Base-by-base conservation (phyloP, 2,888 invertebrate species). In the Podotricha telesiphe region DNA sequence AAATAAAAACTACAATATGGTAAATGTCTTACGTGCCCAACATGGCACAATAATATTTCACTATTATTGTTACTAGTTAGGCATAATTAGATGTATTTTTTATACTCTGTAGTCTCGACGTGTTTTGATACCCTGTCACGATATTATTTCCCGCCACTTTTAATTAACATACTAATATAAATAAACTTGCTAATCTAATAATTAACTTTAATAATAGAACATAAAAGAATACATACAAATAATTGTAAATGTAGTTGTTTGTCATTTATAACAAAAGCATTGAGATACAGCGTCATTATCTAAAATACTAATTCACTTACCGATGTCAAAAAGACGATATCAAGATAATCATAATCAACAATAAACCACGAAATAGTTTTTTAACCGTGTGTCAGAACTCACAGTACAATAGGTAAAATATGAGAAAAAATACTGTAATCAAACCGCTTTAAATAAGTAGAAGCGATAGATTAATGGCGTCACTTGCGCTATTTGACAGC, bases 281-380 rank as follows among this genome's bases (percentile, higher is more conserved):
- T 45, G 53, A 51, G 28, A 28, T 28, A 56, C 22, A 61, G 48
- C 42, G 53, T 66, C 56, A 45, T 51, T 68, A 42, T 50, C 56
- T 22, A 13, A 10, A 51, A 34, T 17, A 45, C n/a, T 50, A 20
- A 7, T 48, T 48, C 61, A 80, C 81, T 78, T 67, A 80, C 81
- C 78, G 71, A 76, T 78, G 80, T 82, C 81, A 83, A 78, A 75
- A 77, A 72, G 72, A 67, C 68, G 56, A 55, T 67, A 20, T 68
- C 69, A 74, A 64, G 51, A 67, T 62, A 68, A 58, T 69, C 28
- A 73, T 70, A 65, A 67, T 74, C 74, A 73, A 73, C 15, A 10
- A 45, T n/a, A 45, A 20, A 22, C 4, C 22, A 28, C 11, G 10
- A 59, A 11, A 45, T 17, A 17, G 1, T 34, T 17, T 10, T 40